Percentiles rank a stretch among this genome's conserved stretches.
Evolutionary conservation across 2,888 invertebrate genomes (phyloP).

Genomic region (Andrena bucephala): DNA sequence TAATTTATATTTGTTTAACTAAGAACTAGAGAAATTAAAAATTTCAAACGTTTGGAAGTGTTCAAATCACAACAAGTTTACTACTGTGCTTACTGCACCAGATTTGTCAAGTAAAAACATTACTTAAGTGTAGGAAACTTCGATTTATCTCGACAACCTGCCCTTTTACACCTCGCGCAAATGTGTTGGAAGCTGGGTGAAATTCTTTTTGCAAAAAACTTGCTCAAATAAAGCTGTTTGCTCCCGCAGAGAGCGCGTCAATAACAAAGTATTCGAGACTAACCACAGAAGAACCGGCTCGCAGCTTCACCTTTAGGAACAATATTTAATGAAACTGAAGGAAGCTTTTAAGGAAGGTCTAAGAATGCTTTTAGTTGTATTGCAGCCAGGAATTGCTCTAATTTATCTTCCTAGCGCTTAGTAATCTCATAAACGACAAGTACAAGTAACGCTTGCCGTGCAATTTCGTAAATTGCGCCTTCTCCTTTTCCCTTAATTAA

Average conservation of each 20-base stretch:
- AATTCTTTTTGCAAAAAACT: background rate
- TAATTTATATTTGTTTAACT: no score
- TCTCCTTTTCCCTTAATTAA: slow-evolving; percentile 39
- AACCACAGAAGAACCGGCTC: slow-evolving; percentile 9
- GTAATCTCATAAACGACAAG: slow-evolving; percentile 48
- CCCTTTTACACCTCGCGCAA: background rate
- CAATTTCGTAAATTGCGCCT: slow-evolving; percentile 55
- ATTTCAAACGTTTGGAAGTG: no score
- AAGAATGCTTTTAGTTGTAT: slow-evolving; percentile 56
- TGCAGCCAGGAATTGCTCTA: slow-evolving; percentile 52
- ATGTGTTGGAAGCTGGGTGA: background rate
- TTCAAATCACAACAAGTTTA: no score
- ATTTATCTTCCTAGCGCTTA: slow-evolving; percentile 35
- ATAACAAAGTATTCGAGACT: slow-evolving; percentile 21
- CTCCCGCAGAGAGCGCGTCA: slow-evolving; percentile 6
- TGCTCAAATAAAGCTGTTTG: background rate
- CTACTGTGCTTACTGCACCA: no score
- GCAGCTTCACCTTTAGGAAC: slow-evolving; percentile 8
- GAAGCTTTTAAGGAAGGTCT: slow-evolving; percentile 45
- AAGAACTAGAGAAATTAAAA: no score
- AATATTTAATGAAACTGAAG: slow-evolving; percentile 51
- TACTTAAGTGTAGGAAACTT: no score
- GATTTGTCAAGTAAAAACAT: no score
- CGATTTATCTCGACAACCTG: background rate
- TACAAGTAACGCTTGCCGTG: slow-evolving; percentile 29